Evolutionary conservation across 2,888 invertebrate species (phyloP).

Genomic region (Coleophora flavipennella): DNA sequence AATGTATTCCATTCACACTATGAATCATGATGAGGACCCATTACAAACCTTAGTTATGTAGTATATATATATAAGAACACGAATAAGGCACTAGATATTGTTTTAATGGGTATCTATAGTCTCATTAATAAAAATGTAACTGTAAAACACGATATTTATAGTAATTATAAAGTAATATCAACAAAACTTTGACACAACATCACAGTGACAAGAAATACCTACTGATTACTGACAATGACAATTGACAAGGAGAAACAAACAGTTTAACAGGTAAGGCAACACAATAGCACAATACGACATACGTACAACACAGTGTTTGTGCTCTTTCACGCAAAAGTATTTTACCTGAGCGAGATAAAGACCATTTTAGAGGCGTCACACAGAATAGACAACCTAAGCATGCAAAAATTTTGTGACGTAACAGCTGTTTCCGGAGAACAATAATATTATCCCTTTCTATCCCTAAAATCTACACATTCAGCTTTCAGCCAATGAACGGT

Average conservation of each 20-base stretch:
- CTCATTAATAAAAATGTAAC: conserved; percentile 43
- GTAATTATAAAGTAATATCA: conserved; percentile 50
- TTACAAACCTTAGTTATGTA: conserved; percentile 37
- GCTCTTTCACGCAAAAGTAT: too few relatives aligned
- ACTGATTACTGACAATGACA: too few relatives aligned
- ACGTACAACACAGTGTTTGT: too few relatives aligned
- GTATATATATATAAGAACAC: conserved; percentile 22
- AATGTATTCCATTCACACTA: conserved; percentile 46
- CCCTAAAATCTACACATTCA: too few relatives aligned
- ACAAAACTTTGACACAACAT: conserved; percentile 62
- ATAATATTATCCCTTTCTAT: too few relatives aligned
- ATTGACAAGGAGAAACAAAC: too few relatives aligned
- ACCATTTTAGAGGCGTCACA: too few relatives aligned
- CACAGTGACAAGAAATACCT: conserved; percentile 38
- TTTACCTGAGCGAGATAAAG: too few relatives aligned
- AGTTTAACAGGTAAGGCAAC: conserved; percentile 17
- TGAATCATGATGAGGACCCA: conserved; percentile 51
- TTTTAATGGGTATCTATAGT: conserved; percentile 27
- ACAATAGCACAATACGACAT: conserved; percentile 12
- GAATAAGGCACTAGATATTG: conserved; percentile 20
- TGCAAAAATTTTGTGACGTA: conserved; percentile 19
- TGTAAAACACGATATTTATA: conserved; percentile 34
- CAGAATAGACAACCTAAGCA: too few relatives aligned
- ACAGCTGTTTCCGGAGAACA: conserved; percentile 36
- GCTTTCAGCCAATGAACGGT: too few relatives aligned